Evolutionary conservation across 1,140 invertebrate species (phyloP).

Genomic region (Coenobita brevimanus): DNA sequence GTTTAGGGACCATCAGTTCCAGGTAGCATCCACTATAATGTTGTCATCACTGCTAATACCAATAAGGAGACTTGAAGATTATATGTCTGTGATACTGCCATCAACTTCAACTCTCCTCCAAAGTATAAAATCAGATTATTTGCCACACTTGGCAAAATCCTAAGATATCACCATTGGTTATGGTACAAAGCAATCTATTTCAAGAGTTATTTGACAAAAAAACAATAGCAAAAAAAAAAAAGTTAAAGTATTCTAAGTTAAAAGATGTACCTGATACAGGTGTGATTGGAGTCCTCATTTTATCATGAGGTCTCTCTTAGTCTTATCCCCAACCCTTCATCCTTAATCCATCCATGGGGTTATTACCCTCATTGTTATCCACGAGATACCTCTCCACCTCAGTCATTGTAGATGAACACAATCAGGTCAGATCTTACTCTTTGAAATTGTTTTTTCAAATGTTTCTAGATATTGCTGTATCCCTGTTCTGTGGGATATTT

Average conservation of each 20-base stretch:
- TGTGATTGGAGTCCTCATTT: conserved; percentile 64
- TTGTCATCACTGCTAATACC: conserved; percentile 35
- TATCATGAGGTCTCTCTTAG: conserved; percentile 57
- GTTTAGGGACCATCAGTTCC: conserved; percentile 13
- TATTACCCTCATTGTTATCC: conserved; percentile 50
- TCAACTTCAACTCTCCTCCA: conserved; percentile 67
- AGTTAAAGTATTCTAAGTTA: conserved; percentile 46
- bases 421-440: background rate
- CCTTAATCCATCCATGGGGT: conserved; percentile 57
- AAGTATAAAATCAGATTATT: conserved; percentile 57
- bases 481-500: conserved; percentile 37
- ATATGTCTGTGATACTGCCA: conserved; percentile 67
- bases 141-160: conserved; percentile 51
- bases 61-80: conserved; percentile 63
- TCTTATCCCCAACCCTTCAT: conserved; percentile 54
- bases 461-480: conserved; percentile 7
- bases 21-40: conserved; percentile 24
- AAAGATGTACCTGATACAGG: conserved; percentile 63
- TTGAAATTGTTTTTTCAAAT: background rate
- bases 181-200: conserved; percentile 65
- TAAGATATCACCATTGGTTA: conserved; percentile 63
- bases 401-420: background rate
- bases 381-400: conserved; percentile 38
- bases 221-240: conserved; percentile 57
- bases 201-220: conserved; percentile 61